phyloP scores from a whole-genome alignment of 2,113 vertebrate genomes.

The Eubucco bourcierii region DNA sequence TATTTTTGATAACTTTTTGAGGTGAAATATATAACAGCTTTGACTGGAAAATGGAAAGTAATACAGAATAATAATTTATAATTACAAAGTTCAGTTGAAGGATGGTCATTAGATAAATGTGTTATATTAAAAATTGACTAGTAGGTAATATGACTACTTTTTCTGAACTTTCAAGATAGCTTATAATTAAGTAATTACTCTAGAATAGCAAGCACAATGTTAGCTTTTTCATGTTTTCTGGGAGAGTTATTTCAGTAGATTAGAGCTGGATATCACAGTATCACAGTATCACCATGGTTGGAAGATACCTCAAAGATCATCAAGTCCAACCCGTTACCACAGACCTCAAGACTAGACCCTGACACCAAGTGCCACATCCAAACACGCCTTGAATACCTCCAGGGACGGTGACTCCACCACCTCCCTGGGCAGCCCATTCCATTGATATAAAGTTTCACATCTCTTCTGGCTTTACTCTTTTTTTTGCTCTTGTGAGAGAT shows the following conservation, averaged over 20 bases:
- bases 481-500: no score
- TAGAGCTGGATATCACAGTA: background rate
- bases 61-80: slow-evolving; percentile 67
- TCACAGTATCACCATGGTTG: no score
- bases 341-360: no score
- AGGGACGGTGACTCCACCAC: no score
- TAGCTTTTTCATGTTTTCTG: background rate
- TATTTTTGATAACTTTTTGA: slow-evolving; percentile 32
- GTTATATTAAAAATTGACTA: background rate
- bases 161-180: background rate
- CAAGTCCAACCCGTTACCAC: no score
- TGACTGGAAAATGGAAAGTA: slow-evolving; percentile 75
- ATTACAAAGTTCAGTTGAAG: background rate
- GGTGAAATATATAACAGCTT: slow-evolving; percentile 78
- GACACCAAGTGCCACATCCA: no score
- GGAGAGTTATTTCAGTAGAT: background rate
- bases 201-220: background rate
- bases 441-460: background rate
- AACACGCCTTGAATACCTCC: no score
- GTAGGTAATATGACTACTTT: background rate
- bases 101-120: background rate
- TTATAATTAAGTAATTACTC: background rate
- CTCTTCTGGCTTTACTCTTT: background rate
- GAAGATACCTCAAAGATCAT: no score
- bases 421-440: no score